These are phyloP conservation scores for Augochlorella aurata DNA, from an alignment of 2,888 invertebrate genomes.

Conservation along the genomic window DNA sequence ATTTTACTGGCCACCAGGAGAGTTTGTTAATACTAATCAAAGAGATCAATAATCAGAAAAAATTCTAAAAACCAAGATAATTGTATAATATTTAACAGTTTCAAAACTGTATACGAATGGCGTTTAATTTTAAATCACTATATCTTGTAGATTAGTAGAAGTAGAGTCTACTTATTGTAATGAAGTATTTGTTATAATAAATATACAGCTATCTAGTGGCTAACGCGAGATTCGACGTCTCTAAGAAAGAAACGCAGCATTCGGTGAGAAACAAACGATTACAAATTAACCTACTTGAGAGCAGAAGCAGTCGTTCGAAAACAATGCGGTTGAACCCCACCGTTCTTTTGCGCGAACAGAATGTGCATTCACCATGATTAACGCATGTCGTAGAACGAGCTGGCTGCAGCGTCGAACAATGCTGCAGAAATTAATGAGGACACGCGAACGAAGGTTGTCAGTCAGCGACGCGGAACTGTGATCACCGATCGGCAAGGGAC, in stretches of 20 bases:
- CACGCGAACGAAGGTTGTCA: slow-evolving; percentile 49
- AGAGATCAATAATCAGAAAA: too few species aligned
- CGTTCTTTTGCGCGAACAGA: not conserved
- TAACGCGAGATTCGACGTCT: not conserved
- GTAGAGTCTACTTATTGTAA: too few species aligned
- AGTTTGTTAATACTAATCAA: too few species aligned
- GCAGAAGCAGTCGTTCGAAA: not conserved
- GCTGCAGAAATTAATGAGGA: slow-evolving; percentile 57
- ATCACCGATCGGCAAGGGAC: slow-evolving; percentile 40
- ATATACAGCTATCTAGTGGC: not conserved
- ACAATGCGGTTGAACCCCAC: not conserved
- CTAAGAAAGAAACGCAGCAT: too few species aligned
- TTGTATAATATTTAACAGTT: too few species aligned
- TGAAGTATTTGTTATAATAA: too few species aligned
- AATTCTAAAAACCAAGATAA: too few species aligned
- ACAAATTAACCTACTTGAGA: not conserved
- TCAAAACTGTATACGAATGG: too few species aligned
- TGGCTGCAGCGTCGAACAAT: slow-evolving; percentile 49
- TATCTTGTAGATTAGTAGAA: too few species aligned
- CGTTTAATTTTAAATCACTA: too few species aligned
- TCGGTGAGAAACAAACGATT: too few species aligned
- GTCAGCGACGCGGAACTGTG: slow-evolving; percentile 48
- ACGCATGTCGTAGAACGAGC: slow-evolving; percentile 40
- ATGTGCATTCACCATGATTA: slow-evolving; percentile 45
- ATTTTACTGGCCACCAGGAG: too few species aligned